These are phyloP conservation scores for Netelia fuscicornis DNA, from an alignment of 2,888 invertebrate species.

Conservation along the genomic window DNA sequence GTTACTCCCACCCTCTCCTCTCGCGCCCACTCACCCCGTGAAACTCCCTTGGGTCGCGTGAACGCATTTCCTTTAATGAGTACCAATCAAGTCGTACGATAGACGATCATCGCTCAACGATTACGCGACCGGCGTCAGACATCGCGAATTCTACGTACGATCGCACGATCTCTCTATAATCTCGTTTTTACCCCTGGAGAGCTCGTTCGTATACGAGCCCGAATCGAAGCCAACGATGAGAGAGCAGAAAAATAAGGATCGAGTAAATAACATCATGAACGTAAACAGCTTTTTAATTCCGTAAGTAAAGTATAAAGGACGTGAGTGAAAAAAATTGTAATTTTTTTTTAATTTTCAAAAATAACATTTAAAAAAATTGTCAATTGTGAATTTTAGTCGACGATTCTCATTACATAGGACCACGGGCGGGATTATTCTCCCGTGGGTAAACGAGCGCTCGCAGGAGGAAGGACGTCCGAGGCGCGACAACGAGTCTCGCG, in stretches of 20 bases:
- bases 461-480: no score
- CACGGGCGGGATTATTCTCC: constrained; percentile 52
- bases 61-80: constrained; percentile 84
- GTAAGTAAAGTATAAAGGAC: background rate
- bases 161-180: background rate
- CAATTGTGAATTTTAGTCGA: no score
- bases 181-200: background rate
- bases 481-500: constrained; percentile 7
- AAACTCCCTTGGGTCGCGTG: constrained; percentile 80
- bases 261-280: no score
- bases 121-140: constrained; percentile 72
- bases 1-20: no score
- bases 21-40: background rate
- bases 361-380: no score
- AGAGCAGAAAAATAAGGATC: no score
- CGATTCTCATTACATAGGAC: background rate
- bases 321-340: background rate
- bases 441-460: constrained; percentile 38
- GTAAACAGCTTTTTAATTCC: background rate
- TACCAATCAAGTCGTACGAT: constrained; percentile 83
- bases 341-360: no score
- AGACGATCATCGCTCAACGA: constrained; percentile 82
- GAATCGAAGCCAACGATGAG: no score
- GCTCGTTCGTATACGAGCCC: background rate
- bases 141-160: constrained; percentile 8